Percentiles rank a stretch among this genome's conserved stretches.
These are phyloP conservation scores for Aricia agestis DNA, from an alignment of 1,140 invertebrate genomes.

Conservation along the genomic window DNA sequence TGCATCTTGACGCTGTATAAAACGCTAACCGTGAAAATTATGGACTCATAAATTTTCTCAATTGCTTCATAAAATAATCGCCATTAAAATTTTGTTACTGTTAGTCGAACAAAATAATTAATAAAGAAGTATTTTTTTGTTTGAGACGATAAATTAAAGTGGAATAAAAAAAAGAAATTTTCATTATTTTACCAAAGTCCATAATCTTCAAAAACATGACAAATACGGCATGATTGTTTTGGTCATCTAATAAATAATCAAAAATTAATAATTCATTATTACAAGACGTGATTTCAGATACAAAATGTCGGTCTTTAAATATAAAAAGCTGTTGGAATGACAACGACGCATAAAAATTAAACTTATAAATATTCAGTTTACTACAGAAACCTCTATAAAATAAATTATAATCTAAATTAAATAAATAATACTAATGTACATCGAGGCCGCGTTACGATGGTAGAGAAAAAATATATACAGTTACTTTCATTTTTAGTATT, in stretches of 20 bases:
- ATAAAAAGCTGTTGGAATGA: constrained; percentile 60
- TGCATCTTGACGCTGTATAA: not conserved
- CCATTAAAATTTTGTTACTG: too few relatives aligned
- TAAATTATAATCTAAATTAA: constrained; percentile 49
- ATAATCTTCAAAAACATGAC: not conserved
- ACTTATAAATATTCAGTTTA: constrained; percentile 24
- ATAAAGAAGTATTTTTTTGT: too few relatives aligned
- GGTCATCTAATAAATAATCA: not conserved
- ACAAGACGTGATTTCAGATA: not conserved
- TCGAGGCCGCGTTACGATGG: constrained; percentile 31
- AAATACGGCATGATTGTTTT: not conserved
- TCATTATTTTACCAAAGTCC: not conserved
- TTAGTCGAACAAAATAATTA: too few relatives aligned
- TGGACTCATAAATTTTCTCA: not conserved
- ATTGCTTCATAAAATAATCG: too few relatives aligned
- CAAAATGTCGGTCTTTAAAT: constrained; percentile 13
- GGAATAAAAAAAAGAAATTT: too few relatives aligned
- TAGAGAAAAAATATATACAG: not conserved
- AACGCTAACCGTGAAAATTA: not conserved
- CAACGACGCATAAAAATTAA: constrained; percentile 33
- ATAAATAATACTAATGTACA: constrained; percentile 74
- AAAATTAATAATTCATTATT: constrained; percentile 6
- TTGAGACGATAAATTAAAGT: too few relatives aligned
- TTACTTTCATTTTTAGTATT: not conserved
- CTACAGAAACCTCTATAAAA: constrained; percentile 18